Conservation (phyloP, 2,888 invertebrate species). For the Desoria tigrina region DNA sequence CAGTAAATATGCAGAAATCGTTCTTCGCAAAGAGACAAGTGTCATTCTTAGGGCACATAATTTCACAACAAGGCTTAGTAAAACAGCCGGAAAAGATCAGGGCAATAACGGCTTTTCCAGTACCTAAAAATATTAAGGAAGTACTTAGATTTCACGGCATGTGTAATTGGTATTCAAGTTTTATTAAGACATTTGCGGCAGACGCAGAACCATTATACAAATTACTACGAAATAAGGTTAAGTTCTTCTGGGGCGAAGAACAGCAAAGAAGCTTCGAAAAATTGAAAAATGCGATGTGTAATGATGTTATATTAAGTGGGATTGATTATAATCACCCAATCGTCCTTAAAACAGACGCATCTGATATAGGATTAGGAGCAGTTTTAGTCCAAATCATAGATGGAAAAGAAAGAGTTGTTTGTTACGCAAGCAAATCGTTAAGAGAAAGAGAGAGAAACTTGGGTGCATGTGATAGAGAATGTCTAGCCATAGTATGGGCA, state of each 20-base stretch:
- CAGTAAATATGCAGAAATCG: constrained; percentile 47
- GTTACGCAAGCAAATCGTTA: constrained; percentile 28
- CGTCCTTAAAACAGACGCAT: constrained; percentile 32
- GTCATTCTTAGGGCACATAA: constrained; percentile 41
- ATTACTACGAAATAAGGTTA: constrained; percentile 21
- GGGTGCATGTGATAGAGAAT: constrained; percentile 32
- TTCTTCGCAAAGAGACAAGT: constrained; percentile 34
- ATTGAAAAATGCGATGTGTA: too few relatives aligned
- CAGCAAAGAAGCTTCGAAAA: constrained; percentile 33
- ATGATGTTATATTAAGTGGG: constrained; percentile 11
- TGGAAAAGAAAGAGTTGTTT: constrained; percentile 25
- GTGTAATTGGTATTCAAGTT: constrained; percentile 52
- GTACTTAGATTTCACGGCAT: constrained; percentile 52
- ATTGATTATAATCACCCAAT: constrained; percentile 35
- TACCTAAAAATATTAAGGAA: constrained; percentile 32
- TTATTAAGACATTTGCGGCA: constrained; percentile 45
- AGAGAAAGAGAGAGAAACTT: constrained; percentile 21
- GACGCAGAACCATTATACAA: constrained; percentile 49
- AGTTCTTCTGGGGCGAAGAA: constrained; percentile 23
- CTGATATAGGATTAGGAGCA: constrained; percentile 33
- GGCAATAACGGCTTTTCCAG: constrained; percentile 44
- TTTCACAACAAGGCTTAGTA: constrained; percentile 39
- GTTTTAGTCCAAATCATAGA: constrained; percentile 25
- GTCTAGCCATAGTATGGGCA: constrained; percentile 31
- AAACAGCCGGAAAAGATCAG: constrained; percentile 43